Conservation (phyloP, 2,113 vertebrate genomes). For the Hypocryptadius cinnamomeus region DNA sequence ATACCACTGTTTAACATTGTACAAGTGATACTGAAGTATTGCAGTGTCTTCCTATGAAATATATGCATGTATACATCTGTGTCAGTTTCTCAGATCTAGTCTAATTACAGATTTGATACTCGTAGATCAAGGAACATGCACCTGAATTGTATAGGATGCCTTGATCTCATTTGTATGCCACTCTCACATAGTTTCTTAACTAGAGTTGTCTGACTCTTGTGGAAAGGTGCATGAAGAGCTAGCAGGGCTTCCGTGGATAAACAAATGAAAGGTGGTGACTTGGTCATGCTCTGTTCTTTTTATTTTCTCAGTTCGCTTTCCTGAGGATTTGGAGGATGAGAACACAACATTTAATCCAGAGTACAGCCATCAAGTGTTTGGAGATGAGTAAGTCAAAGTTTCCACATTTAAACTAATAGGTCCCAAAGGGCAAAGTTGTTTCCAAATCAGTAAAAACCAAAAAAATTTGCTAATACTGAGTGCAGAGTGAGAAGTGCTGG, state of each 20-base stretch:
- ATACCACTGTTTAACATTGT: neutral
- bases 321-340: conserved; percentile 94
- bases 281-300: neutral
- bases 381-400: conserved; percentile 90
- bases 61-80: neutral
- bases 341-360: conserved; percentile 92
- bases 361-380: conserved; percentile 93
- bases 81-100: neutral
- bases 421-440: neutral
- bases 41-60: neutral
- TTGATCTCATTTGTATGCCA: neutral
- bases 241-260: neutral
- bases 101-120: neutral
- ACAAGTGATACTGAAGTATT: neutral
- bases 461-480: neutral
- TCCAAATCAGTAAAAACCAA: neutral
- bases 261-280: neutral
- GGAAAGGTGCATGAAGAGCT: neutral
- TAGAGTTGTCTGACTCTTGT: neutral
- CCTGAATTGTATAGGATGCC: neutral
- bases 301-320: conserved; percentile 82
- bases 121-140: neutral
- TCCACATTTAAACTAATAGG: neutral
- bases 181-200: neutral
- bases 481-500: neutral